A percentile compares a stretch with the other conserved stretches of the same genome.
phyloP scores from a whole-genome alignment of 1,140 invertebrate species.

The Drosophila persimilis region DNA sequence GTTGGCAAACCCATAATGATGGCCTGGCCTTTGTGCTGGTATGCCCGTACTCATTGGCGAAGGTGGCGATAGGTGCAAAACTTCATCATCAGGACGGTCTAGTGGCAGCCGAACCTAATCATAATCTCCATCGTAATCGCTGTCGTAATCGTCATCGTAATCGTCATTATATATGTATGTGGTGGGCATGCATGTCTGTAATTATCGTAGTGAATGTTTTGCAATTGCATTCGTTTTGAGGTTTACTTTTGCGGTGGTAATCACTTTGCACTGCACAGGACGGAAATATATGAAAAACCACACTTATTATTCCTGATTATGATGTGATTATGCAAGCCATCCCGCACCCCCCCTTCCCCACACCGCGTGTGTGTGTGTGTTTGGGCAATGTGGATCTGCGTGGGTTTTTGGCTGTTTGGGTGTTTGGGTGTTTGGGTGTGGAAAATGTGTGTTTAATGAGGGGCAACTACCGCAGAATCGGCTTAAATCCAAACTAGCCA shows the following conservation, averaged over 20 bases:
- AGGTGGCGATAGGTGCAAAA: no score
- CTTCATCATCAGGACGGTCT: neutral
- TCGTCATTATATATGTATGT: conserved; percentile 20
- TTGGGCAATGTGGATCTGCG: neutral
- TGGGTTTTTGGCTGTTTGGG: neutral
- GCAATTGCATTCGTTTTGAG: conserved; percentile 64
- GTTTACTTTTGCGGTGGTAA: conserved; percentile 61
- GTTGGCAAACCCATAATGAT: conserved; percentile 2
- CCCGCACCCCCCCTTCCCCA: no score
- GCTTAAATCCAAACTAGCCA: conserved; percentile 33
- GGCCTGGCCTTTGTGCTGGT: conserved; percentile 1
- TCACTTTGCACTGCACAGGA: conserved; percentile 43
- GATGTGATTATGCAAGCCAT: conserved; percentile 41
- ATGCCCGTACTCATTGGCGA: neutral
- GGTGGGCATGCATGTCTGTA: conserved; percentile 11
- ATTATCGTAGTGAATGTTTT: conserved; percentile 47
- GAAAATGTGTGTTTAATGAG: conserved; percentile 29
- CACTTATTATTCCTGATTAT: conserved; percentile 70
- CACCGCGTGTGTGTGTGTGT: conserved; percentile 10
- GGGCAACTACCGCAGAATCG: conserved; percentile 37
- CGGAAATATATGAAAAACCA: conserved; percentile 46
- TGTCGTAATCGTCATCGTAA: neutral
- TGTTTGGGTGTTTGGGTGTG: conserved; percentile 7
- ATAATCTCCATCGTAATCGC: conserved; percentile 12
- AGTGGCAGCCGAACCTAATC: conserved; percentile 35